These are phyloP conservation scores for Danio rerio DNA, from an alignment of 2,113 vertebrate genomes.

Conservation along the genomic window GRCz12tu NC_133181.1:33421501-33422000, in stretches of 20 bases:
- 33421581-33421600: too few species aligned
- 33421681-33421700: conserved; percentile 14
- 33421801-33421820: conserved; percentile 50
- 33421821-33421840: conserved; percentile 21
- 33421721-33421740: neutral
- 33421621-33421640: too few species aligned
- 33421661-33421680: neutral
- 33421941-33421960: conserved; percentile 72
- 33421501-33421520: too few species aligned
- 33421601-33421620: too few species aligned
- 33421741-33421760: conserved; percentile 25
- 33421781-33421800: conserved; percentile 47
- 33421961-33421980: conserved; percentile 82
- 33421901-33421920: conserved; percentile 94
- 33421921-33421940: conserved; percentile 79
- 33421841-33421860: conserved; percentile 54
- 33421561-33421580: too few species aligned
- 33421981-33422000: conserved; percentile 72
- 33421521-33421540: too few species aligned
- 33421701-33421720: neutral
- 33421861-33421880: conserved; percentile 65
- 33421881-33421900: conserved; percentile 70
- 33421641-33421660: too few species aligned
- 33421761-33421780: conserved; percentile 29
- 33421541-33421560: too few species aligned